Base-by-base conservation (phyloP, 2,888 invertebrate genomes). In the Mesorhabditis spiculigera region DNA sequence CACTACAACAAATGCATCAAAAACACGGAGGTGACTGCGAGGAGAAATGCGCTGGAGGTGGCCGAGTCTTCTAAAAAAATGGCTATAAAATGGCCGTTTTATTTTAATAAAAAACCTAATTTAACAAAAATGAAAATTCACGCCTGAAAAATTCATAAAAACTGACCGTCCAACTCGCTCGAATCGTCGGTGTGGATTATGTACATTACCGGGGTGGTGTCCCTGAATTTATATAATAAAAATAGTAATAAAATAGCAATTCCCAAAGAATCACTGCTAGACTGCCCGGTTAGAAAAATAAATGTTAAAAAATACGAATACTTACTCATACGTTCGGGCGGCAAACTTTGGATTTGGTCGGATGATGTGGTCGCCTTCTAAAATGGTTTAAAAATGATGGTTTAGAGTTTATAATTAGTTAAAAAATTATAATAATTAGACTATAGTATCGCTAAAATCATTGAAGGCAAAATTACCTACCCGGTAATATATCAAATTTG, bases 401-500 rank as follows among this genome's bases (percentile, higher is more conserved):
- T n/a, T 58, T 13, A n/a, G 4, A 58, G 58, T 3, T 58, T n/a
- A 4, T 63, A n/a, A 16, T 16, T 16, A 63, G n/a, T 4, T 28
- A 10, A n/a, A 63, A n/a, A 16, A n/a, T 13, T 16, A 28, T n/a
- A 63, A 63, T 63, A n/a, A n/a, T 8, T 63, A 63, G 10, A 4
- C 4, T 16, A 63, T 4, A 58, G n/a, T 58, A 58, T 58, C 58
- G n/a, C 4, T 13, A n/a, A 13, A n/a, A n/a, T n/a, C n/a, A n/a
- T n/a, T n/a, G n/a, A n/a, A n/a, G n/a, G n/a, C n/a, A n/a, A n/a
- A 13, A 58, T 58, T 10, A 50, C 70, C 8, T 43, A 74, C 72
- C 74, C 61, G 65, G 73, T 58, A 70, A 61, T 44, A 85, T 81
- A 62, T 83, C 83, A 69, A 85, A 84, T 68, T 85, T 85, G 69